Conservation (phyloP, 2,113 vertebrate species). For the Melozone crissalis region DNA sequence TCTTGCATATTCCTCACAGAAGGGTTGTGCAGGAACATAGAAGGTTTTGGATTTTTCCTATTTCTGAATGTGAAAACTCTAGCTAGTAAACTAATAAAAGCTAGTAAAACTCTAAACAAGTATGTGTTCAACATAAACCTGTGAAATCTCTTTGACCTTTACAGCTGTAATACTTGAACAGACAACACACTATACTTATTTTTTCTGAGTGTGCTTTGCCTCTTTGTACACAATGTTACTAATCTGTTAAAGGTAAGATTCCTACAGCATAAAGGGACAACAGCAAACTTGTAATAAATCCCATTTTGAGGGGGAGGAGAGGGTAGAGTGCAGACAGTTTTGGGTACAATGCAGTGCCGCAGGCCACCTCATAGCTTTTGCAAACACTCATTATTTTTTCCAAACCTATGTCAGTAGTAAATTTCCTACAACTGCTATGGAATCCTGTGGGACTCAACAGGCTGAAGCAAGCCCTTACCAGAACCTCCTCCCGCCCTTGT, state of each 20-base stretch:
- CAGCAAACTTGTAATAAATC: background rate
- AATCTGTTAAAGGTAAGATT: background rate
- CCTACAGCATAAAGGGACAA: background rate
- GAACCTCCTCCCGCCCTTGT: background rate
- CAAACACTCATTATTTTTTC: background rate
- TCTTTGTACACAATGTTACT: background rate
- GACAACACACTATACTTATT: background rate
- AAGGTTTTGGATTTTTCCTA: accelerated
- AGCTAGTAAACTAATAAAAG: background rate
- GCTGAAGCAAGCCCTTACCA: background rate
- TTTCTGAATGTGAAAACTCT: background rate
- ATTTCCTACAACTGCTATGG: background rate
- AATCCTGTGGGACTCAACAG: background rate
- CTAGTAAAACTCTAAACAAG: background rate
- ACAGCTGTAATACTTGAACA: background rate
- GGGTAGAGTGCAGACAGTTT: background rate
- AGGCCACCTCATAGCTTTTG: background rate
- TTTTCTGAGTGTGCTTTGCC: background rate
- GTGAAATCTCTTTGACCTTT: background rate
- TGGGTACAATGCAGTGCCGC: background rate
- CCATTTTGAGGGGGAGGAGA: background rate
- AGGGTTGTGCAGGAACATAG: background rate
- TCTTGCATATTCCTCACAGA: background rate
- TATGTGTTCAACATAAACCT: background rate
- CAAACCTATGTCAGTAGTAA: background rate